Conservation (phyloP, 2,888 invertebrate species). For the Nasonovia ribisnigri region DNA sequence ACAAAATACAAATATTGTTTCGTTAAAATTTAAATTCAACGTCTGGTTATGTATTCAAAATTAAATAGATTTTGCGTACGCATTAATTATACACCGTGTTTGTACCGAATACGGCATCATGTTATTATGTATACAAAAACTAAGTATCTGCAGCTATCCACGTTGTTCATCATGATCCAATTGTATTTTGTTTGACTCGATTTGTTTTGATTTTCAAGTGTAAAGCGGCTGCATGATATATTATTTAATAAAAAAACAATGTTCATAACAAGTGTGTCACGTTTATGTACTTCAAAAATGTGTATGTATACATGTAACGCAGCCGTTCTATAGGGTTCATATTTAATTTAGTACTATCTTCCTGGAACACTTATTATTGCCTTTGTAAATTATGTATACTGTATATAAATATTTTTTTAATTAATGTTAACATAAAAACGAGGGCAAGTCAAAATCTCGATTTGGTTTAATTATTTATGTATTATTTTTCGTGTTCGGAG, state of each 20-base stretch:
- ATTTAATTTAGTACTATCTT: background rate
- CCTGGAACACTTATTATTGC: background rate
- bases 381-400: background rate
- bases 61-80: background rate
- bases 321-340: background rate
- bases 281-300: background rate
- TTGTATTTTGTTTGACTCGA: background rate
- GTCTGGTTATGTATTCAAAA: background rate
- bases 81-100: background rate
- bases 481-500: background rate
- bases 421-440: background rate
- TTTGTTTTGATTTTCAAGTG: constrained; percentile 14
- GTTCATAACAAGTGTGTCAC: background rate
- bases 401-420: background rate
- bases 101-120: background rate
- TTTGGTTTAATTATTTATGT: background rate
- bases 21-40: background rate
- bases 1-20: background rate
- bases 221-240: background rate
- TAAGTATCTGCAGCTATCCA: background rate
- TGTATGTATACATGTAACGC: background rate
- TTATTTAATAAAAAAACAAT: background rate
- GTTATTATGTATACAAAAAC: background rate
- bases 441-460: background rate
- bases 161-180: background rate